Base-by-base conservation (phyloP, 2,797 vertebrate species). In the Dermochelys coriacea region DNA sequence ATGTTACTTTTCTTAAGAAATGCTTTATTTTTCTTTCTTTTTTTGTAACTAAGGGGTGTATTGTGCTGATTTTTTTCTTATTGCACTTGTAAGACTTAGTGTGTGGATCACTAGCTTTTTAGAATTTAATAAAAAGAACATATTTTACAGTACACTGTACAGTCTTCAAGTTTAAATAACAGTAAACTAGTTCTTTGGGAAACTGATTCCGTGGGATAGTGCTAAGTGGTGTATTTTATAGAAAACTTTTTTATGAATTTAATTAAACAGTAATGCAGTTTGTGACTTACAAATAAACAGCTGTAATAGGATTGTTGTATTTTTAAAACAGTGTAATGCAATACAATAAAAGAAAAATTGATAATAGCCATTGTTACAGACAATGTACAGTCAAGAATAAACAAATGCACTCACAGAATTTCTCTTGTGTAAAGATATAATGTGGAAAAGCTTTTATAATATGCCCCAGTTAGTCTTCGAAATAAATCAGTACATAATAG, bases 101-200 rank as follows among this genome's bases (percentile, higher is more conserved):
- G 41, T 27, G 64, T 85, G 57, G 87, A 87, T 97, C 95, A 85
- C 52, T 74, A 92, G 25, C 81, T 55, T 93, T n/a, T 80, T 88
- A 90, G 86, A 96, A 88, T 89, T 86, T 96, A 96, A 85, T 95
- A 93, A 71, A 21, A 90, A 89, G n/a, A 78, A 78, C 88, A 75
- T 83, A 84, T 94, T 94, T 71, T 91, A 89, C 82, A 95, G 61
- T 74, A 37, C 14, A 81, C 49, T 93, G 14, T 64, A 91, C 64
- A 92, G 82, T 96, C 50, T 85, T 83, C 9, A 52, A 59, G 6
- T 18, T 80, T 91, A 91, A 90, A 80, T 78, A 94, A 79, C 19
- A 23, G 4, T 83, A 31, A 91, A 57, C 86, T 45, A 55, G 82
- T 87, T 91, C 34, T 51, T 82, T 90, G 47, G 68, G 82, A 89